Evolutionary conservation across 2,113 vertebrate genomes (phyloP), one percentile per base, ranked within the genome.

Genomic region (Clinocottus analis): DNA sequence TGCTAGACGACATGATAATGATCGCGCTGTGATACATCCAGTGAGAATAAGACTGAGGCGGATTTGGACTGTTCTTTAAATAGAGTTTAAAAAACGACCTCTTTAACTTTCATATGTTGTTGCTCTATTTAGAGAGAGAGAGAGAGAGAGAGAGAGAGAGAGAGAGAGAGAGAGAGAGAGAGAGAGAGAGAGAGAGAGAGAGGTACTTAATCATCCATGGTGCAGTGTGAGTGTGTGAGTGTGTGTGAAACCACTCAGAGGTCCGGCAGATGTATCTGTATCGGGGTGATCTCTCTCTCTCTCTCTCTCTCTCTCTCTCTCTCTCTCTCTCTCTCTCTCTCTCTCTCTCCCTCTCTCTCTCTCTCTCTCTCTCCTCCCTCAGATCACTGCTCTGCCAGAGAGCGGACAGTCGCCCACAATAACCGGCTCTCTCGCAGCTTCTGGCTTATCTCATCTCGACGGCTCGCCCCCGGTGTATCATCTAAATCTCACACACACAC

Each of bases 371-470:
- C 56, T 39, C 72, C 60, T 59, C 60, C 56, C 58, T 76, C 71
- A n/a, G 68, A 78, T 88, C 67, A 12, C 29, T 68, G 59, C 78
- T 78, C 65, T 56, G 77, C 71, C 85, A 73, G 56, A 60, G 75
- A 68, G 84, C 80, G 75, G 82, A 80, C 86, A 70, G 43, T 80
- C 84, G 56, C 76, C 39, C 78, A 74, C 90, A 78, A 7, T 80
- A 75, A 60, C 55, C 82, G 56, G 78, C 82, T 88, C 70, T 67
- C 2, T 19, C 35, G 68, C 77, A 63, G 79, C 74, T 68, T 65
- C 72, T 17, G 75, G 73, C 47, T 83, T 82, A 83, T 89, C 85
- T 89, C 83, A 66, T 82, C 75, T 82, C 82, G 14, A 69, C 72
- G 63, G 77, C 70, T 81, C 73, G 16, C 21, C 60, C 60, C 70